Evolutionary conservation across 2,113 vertebrate genomes (phyloP).

Genomic region (Sorex araneus): DNA sequence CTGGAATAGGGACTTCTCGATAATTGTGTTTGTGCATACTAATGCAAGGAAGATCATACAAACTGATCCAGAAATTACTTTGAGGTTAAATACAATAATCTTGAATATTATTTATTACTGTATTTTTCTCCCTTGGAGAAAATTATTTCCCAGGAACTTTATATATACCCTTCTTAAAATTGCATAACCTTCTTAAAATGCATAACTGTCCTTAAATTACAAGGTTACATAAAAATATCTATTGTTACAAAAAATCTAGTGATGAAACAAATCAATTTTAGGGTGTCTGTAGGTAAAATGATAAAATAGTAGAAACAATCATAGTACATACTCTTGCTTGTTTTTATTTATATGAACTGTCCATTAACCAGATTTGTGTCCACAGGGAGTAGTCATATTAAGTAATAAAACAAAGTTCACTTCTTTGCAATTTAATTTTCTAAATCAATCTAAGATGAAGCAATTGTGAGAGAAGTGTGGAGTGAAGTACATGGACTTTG

Average conservation of each 20-base stretch:
- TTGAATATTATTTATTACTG: conserved; percentile 57
- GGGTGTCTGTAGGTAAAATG: conserved; percentile 35
- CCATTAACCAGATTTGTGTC: conserved; percentile 42
- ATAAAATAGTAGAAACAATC: conserved; percentile 34
- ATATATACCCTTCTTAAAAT: not conserved
- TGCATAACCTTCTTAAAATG: conserved; percentile 38
- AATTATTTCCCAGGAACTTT: conserved; percentile 49
- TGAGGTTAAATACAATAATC: conserved; percentile 12
- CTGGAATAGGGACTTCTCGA: not conserved
- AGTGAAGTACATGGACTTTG: not conserved
- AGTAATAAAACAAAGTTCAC: conserved; percentile 50
- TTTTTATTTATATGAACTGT: conserved; percentile 65
- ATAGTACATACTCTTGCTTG: not conserved
- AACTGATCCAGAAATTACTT: conserved; percentile 50
- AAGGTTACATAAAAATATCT: conserved; percentile 48
- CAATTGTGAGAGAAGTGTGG: not conserved
- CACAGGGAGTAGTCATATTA: conserved; percentile 44
- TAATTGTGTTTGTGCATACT: not conserved
- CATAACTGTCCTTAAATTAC: not conserved
- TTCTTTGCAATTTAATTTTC: conserved; percentile 45
- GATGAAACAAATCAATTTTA: conserved; percentile 73
- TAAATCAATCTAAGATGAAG: conserved; percentile 36
- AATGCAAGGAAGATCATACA: not conserved
- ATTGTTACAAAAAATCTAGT: conserved; percentile 49
- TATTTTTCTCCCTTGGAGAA: conserved; percentile 42